Conservation (phyloP, 2,797 vertebrate species). For the Propithecus perrieri region DNA sequence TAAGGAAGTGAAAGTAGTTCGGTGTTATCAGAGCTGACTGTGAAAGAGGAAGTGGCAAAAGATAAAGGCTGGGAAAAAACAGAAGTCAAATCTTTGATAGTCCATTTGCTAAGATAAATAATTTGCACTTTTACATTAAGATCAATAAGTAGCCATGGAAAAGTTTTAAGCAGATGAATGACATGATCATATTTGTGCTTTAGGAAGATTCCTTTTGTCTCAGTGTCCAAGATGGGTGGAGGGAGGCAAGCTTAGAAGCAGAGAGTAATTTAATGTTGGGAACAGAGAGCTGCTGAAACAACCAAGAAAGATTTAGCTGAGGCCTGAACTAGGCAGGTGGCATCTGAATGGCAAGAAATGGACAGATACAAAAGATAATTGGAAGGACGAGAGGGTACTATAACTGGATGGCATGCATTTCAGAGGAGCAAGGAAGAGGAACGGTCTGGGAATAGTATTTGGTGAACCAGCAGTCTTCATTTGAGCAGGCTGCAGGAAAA, state of each 20-base stretch:
- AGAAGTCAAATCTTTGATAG: not conserved
- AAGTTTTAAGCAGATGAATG: not conserved
- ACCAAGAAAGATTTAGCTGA: not conserved
- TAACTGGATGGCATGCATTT: not conserved
- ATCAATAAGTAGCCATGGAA: not conserved
- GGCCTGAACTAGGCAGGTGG: not conserved
- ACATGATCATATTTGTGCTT: not conserved
- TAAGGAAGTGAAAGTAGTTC: conserved; percentile 52
- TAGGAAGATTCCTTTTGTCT: not conserved
- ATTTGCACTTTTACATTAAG: not conserved
- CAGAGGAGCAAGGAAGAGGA: not conserved
- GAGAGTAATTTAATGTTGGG: not conserved
- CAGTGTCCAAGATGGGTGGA: not conserved
- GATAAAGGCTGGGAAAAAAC: not conserved
- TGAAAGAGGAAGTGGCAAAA: not conserved
- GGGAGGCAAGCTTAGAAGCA: not conserved
- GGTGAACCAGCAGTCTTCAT: not conserved
- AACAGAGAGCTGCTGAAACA: not conserved
- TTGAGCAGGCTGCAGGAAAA: not conserved
- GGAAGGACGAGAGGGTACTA: not conserved
- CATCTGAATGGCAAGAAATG: not conserved
- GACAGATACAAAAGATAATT: not conserved
- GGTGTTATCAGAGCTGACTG: not conserved
- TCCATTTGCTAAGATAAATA: not conserved
- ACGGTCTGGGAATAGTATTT: not conserved